A percentile compares a stretch with the other conserved stretches of the same genome.
Evolutionary conservation across 1,140 invertebrate genomes (phyloP).

Genomic region (Eriosoma lanigerum): DNA sequence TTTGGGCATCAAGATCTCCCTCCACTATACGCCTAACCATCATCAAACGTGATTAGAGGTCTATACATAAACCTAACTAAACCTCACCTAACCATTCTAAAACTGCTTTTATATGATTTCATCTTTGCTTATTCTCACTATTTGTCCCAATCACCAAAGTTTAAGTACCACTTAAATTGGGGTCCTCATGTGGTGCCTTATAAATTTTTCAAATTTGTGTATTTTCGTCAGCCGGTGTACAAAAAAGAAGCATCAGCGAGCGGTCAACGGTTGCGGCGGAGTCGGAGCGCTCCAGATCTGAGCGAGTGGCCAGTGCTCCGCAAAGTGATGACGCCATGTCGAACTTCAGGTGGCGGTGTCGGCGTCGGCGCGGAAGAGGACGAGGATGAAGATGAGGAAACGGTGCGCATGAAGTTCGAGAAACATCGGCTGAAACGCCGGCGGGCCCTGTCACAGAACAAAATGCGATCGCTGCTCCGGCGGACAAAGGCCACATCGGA

Average conservation of each 20-base stretch:
- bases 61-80: no score
- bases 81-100: no score
- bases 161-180: no score
- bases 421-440: slow-evolving; percentile 52
- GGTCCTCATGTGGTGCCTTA: no score
- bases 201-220: background rate
- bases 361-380: background rate
- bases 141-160: no score
- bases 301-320: slow-evolving; percentile 55
- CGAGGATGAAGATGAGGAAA: slow-evolving; percentile 54
- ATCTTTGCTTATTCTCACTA: no score
- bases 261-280: slow-evolving; percentile 32
- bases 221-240: slow-evolving; percentile 43
- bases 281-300: slow-evolving; percentile 55
- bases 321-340: background rate
- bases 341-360: background rate
- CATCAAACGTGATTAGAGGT: no score
- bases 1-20: no score
- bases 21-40: no score
- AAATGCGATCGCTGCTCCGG: slow-evolving; percentile 45
- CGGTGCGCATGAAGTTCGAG: slow-evolving; percentile 52
- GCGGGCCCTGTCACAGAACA: slow-evolving; percentile 54
- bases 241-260: slow-evolving; percentile 17
- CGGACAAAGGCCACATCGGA: slow-evolving; percentile 52
- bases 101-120: no score